Base-by-base conservation (phyloP, 1,140 invertebrate genomes). In the Phenacoccus solenopsis region DNA sequence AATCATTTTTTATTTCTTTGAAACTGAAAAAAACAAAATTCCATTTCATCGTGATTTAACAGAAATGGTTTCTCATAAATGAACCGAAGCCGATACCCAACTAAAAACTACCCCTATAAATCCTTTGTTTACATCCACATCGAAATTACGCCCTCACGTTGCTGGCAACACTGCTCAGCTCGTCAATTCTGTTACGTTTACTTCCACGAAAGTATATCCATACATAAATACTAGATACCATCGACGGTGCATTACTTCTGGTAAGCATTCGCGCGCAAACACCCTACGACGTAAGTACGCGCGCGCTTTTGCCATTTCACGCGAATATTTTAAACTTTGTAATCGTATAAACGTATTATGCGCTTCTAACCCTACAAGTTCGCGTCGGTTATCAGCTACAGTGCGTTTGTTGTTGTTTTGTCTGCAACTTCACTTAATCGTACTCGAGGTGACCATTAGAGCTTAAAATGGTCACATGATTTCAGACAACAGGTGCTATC, bases 401-500 rank as follows among this genome's bases (percentile, higher is more conserved):
- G 5, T 13, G 5, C 30, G 13, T 5, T 49, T 16, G 4, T 49
- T 49, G 38, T 49, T 49, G 13, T 49, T 49, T 3, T 49, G 20
- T 49, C n/a, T n/a, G n/a, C n/a, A n/a, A n/a, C n/a, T n/a, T n/a
- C n/a, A n/a, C n/a, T n/a, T n/a, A n/a, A n/a, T n/a, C n/a, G n/a
- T 32, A 49, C 16, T 49, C 38, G 2, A 49, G 16, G 38, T 49
- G 38, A 49, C 38, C 38, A n/a, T 9, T 9, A n/a, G 16, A n/a
- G 4, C 20, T 16, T 64, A 64, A 64, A 64, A 64, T 64, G 59
- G 59, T 64, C 59, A 64, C 59, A 64, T 64, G 59, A 64, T 24
- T 64, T 64, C 25, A 10, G 9, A 64, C 59, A 25, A 27, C 25
- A 64, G 59, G 59, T 64, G 59, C 25, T 64, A 20, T 10, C 25